These are phyloP conservation scores for Trogon surrucura DNA, from an alignment of 2,113 vertebrate species.

Conservation along the genomic window DNA sequence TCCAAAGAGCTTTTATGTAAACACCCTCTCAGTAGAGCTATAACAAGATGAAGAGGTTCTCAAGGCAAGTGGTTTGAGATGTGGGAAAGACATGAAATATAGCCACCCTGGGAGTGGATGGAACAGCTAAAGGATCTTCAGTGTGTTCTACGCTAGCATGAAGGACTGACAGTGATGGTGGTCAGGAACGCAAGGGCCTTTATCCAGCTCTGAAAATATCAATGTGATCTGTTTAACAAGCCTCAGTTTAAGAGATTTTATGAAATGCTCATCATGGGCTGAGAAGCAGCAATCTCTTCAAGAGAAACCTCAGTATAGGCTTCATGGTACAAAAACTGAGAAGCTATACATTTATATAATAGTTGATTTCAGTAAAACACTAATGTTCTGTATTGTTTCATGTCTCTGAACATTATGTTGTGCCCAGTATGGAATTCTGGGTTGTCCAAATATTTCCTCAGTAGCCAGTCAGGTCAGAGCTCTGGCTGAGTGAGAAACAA, in stretches of 20 bases:
- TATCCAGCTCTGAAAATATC: not conserved
- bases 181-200: not conserved
- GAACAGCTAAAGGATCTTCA: not conserved
- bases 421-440: not conserved
- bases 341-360: not conserved
- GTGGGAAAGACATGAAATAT: conserved; percentile 36
- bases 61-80: conserved; percentile 14
- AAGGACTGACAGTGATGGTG: not conserved
- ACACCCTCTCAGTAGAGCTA: conserved; percentile 41
- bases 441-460: not conserved
- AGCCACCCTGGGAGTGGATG: not conserved
- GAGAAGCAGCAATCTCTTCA: not conserved
- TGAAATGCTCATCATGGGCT: not conserved
- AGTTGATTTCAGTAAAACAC: not conserved
- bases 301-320: not conserved
- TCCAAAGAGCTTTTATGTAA: conserved; percentile 58
- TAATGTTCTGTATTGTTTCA: not conserved
- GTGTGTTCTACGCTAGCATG: not conserved
- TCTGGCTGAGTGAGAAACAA: not conserved
- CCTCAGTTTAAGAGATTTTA: not conserved
- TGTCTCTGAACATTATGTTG: not conserved
- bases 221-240: not conserved
- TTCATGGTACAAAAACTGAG: not conserved
- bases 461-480: not conserved
- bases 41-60: conserved; percentile 27